A percentile compares a stretch with the other conserved stretches of the same genome.
Conservation (phyloP, 2,797 vertebrate species). For the Peromyscus melanophrys region DNA sequence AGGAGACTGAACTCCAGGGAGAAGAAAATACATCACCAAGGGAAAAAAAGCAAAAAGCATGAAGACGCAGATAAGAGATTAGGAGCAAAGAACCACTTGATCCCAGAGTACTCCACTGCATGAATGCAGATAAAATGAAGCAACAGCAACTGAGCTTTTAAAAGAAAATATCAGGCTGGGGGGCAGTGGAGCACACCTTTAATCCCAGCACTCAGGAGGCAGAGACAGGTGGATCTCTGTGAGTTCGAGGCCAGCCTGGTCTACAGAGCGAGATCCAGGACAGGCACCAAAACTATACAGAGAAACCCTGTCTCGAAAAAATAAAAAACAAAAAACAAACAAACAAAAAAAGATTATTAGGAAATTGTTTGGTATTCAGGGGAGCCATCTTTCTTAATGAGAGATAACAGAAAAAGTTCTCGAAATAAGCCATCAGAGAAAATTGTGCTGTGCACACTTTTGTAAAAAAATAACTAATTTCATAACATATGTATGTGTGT, state of each 20-base stretch:
- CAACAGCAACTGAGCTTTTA: neutral
- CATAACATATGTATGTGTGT: neutral
- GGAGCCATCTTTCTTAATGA: neutral
- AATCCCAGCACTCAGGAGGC: no score
- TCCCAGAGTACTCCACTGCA: conserved; percentile 17
- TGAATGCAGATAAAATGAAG: conserved; percentile 51
- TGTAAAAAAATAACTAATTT: neutral
- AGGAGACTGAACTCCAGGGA: neutral
- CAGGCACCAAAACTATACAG: no score
- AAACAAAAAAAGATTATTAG: conserved; percentile 9
- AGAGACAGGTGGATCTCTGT: no score
- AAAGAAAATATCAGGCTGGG: conserved; percentile 26
- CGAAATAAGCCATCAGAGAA: neutral
- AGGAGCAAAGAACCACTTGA: neutral
- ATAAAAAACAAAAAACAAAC: no score
- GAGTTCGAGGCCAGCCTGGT: no score
- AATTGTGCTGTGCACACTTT: neutral
- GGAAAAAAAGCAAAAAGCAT: neutral
- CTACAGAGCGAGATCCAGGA: no score
- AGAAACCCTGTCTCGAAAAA: no score
- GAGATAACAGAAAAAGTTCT: neutral
- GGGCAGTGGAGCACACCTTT: no score
- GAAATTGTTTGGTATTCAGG: neutral
- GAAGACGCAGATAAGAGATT: neutral
- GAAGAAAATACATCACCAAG: neutral